These are phyloP conservation scores for Sesia bembeciformis DNA, from an alignment of 2,888 invertebrate genomes.

Conservation along the genomic window DNA sequence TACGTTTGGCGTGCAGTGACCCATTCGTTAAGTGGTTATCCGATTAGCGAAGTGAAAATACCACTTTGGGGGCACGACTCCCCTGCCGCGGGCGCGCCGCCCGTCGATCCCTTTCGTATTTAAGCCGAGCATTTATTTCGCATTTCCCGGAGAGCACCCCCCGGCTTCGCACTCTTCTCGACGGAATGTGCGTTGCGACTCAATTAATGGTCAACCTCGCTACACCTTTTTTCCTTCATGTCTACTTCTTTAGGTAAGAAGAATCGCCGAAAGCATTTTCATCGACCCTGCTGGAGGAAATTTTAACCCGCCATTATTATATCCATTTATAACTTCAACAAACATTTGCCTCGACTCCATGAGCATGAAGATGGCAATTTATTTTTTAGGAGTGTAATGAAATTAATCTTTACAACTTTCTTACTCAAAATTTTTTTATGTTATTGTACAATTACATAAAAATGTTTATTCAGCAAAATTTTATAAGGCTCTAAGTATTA, in stretches of 20 bases:
- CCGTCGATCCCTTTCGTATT: constrained; percentile 65
- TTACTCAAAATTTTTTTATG: constrained; percentile 19
- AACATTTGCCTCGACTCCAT: constrained; percentile 3
- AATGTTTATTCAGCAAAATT: constrained; percentile 67
- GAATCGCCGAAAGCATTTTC: background rate
- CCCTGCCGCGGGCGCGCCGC: constrained; percentile 58
- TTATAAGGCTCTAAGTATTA: constrained; percentile 69
- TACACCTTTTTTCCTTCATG: constrained; percentile 27
- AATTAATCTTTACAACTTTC: constrained; percentile 21
- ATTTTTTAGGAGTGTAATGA: constrained; percentile 11
- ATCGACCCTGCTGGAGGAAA: background rate
- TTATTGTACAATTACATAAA: constrained; percentile 61
- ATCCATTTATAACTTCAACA: constrained; percentile 10
- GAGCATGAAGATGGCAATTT: background rate
- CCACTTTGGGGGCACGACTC: constrained; percentile 72
- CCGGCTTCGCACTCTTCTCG: constrained; percentile 37
- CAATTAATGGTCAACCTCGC: constrained; percentile 54
- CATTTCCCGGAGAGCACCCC: constrained; percentile 53
- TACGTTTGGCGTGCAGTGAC: constrained; percentile 73
- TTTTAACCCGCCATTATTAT: background rate
- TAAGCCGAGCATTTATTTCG: constrained; percentile 71
- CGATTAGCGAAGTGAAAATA: constrained; percentile 77
- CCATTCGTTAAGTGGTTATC: constrained; percentile 76
- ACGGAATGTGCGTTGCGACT: constrained; percentile 38
- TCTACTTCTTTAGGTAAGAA: constrained; percentile 1